Base-by-base conservation (phyloP, 1,140 invertebrate species). In the Eumeta japonica region DNA sequence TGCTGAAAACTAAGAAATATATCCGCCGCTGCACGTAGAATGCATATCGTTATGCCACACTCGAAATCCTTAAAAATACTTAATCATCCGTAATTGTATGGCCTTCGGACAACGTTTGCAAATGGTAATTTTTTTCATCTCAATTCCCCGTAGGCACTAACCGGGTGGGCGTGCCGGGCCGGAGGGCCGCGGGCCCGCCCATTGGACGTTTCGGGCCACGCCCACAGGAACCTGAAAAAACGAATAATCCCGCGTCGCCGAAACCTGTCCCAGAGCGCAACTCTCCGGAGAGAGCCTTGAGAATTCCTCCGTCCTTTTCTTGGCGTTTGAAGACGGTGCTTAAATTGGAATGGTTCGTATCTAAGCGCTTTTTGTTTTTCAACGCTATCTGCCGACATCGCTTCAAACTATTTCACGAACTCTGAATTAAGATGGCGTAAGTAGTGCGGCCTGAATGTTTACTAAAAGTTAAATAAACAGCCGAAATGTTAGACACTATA, bases 141-240 rank as follows among this genome's bases (percentile, higher is more conserved):
- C 58, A 71, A 73, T 33, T 71, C 68, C 68, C 68, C 52, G 68
- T 73, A 73, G 68, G 68, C 66, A 73, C 58, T 46, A 53, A 71
- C 58, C 50, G 46, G 48, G 54, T 73, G 54, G 68, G 66, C 55
- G 68, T 71, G 64, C n/a, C n/a, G n/a, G n/a, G 64, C 52, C 55
- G 41, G 41, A 35, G 37, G 42, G 41, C 37, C 43, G 20, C 48
- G 56, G 52, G 55, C 48, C 45, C 53, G 64, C 61, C 62, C 46
- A 73, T 73, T 73, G 62, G 68, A 39, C 30, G 50, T 18, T n/a
- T 44, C 11, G 20, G 35, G 51, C 55, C 55, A 64, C 66, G 51
- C 68, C 68, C 57, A 71, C 58, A 35, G 18, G 37, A 35, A 48
- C 50, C 46, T 24, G 60, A 59, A 62, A 67, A 70, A 65, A 65